These are phyloP conservation scores for Eudasyphora cyanicolor DNA, from an alignment of 2,888 invertebrate genomes.

Conservation along the genomic window DNA sequence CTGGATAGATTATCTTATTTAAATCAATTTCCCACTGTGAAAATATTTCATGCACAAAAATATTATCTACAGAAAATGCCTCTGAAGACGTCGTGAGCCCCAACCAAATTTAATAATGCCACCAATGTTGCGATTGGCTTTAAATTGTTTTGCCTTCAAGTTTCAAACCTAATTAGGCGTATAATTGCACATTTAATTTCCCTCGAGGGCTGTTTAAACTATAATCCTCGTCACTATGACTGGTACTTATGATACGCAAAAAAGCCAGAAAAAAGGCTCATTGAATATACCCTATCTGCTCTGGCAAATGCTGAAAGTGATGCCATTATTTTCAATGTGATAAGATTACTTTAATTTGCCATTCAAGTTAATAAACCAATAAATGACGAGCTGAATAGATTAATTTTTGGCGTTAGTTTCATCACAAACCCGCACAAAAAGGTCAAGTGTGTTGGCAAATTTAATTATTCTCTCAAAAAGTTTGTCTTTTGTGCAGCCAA, in stretches of 20 bases:
- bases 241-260: too few species aligned
- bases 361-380: slow-evolving; percentile 52
- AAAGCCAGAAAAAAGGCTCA: neutral
- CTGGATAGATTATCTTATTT: too few species aligned
- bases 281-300: neutral
- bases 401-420: neutral
- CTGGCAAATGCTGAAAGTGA: neutral
- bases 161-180: neutral
- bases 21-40: too few species aligned
- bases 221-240: neutral
- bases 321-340: neutral
- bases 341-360: slow-evolving; percentile 9
- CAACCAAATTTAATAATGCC: too few species aligned
- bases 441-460: slow-evolving; percentile 20
- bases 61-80: too few species aligned
- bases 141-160: too few species aligned
- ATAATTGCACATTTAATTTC: neutral
- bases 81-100: too few species aligned
- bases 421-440: neutral
- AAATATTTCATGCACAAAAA: too few species aligned
- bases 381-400: slow-evolving; percentile 32
- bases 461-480: slow-evolving; percentile 11
- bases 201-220: neutral
- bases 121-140: too few species aligned
- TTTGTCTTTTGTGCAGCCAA: slow-evolving; percentile 20